Conservation (phyloP, 2,113 vertebrate species). For the Astur gentilis region DNA sequence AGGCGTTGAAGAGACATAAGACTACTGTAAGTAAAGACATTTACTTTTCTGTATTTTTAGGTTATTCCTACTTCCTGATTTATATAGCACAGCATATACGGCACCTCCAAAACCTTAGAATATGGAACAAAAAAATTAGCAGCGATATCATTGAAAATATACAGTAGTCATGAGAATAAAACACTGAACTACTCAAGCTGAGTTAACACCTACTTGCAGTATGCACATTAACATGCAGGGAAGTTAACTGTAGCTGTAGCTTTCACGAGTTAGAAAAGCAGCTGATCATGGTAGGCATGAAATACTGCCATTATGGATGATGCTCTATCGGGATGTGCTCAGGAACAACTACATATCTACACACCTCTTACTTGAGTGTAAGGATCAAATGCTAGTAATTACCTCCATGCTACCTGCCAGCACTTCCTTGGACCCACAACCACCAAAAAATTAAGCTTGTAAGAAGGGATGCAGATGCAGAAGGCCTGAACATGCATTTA, state of each 20-base stretch:
- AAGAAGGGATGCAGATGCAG: not conserved
- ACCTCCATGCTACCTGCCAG: not conserved
- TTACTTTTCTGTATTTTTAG: not conserved
- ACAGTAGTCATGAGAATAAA: not conserved
- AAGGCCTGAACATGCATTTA: too few species aligned
- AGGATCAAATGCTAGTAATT: not conserved
- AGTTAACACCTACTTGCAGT: not conserved
- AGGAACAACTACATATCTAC: not conserved
- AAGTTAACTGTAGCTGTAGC: not conserved
- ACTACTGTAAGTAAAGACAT: not conserved
- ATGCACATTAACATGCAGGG: not conserved
- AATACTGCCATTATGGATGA: not conserved
- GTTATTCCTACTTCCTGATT: not conserved
- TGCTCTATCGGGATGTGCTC: not conserved
- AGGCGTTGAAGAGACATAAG: not conserved
- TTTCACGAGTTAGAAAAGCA: not conserved
- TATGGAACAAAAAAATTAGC: not conserved
- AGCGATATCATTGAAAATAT: not conserved
- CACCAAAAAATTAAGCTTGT: not conserved
- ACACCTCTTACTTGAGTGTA: not conserved
- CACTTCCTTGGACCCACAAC: not conserved
- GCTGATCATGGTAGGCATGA: not conserved
- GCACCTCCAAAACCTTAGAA: not conserved
- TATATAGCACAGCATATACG: not conserved
- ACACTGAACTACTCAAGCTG: not conserved